Conservation (phyloP, 2,113 vertebrate genomes). For the Plecotus auritus region DNA sequence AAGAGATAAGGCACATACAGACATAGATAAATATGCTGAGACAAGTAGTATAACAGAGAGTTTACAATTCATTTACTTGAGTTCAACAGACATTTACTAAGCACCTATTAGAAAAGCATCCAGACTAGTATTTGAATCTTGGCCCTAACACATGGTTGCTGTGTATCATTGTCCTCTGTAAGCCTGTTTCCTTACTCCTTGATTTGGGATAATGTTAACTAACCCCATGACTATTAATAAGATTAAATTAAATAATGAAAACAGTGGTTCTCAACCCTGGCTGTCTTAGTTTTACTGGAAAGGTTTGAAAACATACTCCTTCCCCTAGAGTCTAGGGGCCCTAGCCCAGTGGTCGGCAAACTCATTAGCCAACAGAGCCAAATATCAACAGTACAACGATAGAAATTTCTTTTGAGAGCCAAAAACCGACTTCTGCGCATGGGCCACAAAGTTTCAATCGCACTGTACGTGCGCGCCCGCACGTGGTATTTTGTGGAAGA, state of each 20-base stretch:
- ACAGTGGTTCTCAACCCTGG: not conserved
- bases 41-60: not conserved
- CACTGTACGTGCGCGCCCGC: too few species aligned
- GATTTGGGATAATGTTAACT: not conserved
- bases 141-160: not conserved
- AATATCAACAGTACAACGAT: too few species aligned
- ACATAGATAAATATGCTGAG: not conserved
- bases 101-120: not conserved
- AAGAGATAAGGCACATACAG: not conserved
- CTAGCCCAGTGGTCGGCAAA: too few species aligned
- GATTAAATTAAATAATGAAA: slow-evolving; percentile 1
- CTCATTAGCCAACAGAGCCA: too few species aligned
- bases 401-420: too few species aligned
- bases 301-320: not conserved
- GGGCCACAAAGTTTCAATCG: too few species aligned
- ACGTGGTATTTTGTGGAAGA: too few species aligned
- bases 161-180: not conserved
- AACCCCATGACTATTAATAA: not conserved
- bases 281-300: not conserved
- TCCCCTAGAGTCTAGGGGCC: not conserved
- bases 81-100: not conserved
- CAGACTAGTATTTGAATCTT: not conserved
- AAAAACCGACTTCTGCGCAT: too few species aligned
- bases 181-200: not conserved
- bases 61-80: not conserved